phyloP scores from a whole-genome alignment of 92 coral and sea anemone species.

The Siderastrea siderea region DNA sequence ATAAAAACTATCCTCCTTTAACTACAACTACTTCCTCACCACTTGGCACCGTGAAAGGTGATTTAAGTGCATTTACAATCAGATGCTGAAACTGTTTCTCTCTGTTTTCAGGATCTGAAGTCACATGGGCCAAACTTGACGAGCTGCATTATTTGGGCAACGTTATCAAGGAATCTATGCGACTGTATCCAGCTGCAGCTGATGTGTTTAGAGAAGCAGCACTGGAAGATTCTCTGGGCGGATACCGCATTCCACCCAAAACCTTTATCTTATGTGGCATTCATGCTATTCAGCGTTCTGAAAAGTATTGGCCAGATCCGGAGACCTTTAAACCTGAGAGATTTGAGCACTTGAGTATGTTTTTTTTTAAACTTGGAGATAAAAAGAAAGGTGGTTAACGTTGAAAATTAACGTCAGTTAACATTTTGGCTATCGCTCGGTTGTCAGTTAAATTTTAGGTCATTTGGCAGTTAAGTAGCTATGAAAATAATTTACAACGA shows the following conservation, averaged over 20 bases:
- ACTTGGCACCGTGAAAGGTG: too few species aligned
- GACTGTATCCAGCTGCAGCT: conserved; percentile 70
- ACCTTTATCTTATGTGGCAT: conserved; percentile 25
- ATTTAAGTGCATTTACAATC: too few species aligned
- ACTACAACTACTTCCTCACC: too few species aligned
- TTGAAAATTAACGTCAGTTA: too few species aligned
- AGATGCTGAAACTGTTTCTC: background rate
- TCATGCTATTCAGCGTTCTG: background rate
- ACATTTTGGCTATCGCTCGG: too few species aligned
- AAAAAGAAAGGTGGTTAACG: too few species aligned
- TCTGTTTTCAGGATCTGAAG: background rate
- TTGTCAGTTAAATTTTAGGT: too few species aligned
- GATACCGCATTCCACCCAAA: conserved; percentile 61
- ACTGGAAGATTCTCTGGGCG: conserved; percentile 52
- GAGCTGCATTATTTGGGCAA: conserved; percentile 44
- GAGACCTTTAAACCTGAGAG: conserved; percentile 33
- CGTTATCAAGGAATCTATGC: conserved; percentile 72
- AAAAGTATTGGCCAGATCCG: conserved; percentile 1
- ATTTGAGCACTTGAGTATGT: too few species aligned
- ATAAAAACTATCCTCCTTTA: too few species aligned
- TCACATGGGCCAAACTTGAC: conserved; percentile 61
- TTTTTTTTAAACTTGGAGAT: too few species aligned
- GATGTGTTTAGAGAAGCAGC: conserved; percentile 38
- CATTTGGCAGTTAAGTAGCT: too few species aligned
- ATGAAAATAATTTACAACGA: too few species aligned